These are phyloP conservation scores for Drosophila varians DNA, from an alignment of 1,140 invertebrate genomes.

Conservation along the genomic window DNA sequence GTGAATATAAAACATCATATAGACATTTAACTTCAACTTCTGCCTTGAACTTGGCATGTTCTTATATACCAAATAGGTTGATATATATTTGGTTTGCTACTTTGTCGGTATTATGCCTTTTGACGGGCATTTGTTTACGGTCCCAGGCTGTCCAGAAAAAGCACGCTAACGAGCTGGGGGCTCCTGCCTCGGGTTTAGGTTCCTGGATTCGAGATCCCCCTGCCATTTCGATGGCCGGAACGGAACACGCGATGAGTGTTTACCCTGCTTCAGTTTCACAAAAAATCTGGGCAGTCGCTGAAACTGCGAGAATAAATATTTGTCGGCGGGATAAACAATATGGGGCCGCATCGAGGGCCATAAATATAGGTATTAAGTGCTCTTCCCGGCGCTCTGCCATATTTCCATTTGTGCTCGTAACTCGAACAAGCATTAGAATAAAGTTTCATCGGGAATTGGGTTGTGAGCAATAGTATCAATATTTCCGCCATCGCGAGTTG, in stretches of 20 bases:
- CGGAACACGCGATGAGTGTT: conserved; percentile 67
- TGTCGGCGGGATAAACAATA: conserved; percentile 43
- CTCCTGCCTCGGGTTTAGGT: conserved; percentile 3
- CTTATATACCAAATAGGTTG: conserved; percentile 14
- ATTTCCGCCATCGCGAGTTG: conserved; percentile 22
- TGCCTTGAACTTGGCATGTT: conserved; percentile 76
- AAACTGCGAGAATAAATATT: conserved; percentile 51
- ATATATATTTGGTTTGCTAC: conserved; percentile 36
- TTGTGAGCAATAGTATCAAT: conserved; percentile 40
- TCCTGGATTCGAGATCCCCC: conserved; percentile 26
- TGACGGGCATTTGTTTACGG: conserved; percentile 67
- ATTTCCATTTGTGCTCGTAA: conserved; percentile 20
- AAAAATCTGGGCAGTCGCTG: conserved; percentile 29
- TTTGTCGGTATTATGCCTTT: conserved; percentile 39
- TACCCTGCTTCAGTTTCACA: conserved; percentile 42
- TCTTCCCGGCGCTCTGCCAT: conserved; percentile 31
- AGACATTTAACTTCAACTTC: conserved; percentile 55
- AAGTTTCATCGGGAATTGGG: conserved; percentile 18
- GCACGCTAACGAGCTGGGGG: conserved; percentile 37
- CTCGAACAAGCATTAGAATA: conserved; percentile 20
- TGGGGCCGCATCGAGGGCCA: conserved; percentile 20
- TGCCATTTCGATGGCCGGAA: conserved; percentile 61
- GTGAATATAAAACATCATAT: conserved; percentile 45
- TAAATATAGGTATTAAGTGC: conserved; percentile 42
- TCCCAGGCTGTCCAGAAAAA: conserved; percentile 15